A percentile compares a stretch with the other conserved stretches of the same genome.
Conservation (phyloP, 2,113 vertebrate genomes). For the Equus quagga region DNA sequence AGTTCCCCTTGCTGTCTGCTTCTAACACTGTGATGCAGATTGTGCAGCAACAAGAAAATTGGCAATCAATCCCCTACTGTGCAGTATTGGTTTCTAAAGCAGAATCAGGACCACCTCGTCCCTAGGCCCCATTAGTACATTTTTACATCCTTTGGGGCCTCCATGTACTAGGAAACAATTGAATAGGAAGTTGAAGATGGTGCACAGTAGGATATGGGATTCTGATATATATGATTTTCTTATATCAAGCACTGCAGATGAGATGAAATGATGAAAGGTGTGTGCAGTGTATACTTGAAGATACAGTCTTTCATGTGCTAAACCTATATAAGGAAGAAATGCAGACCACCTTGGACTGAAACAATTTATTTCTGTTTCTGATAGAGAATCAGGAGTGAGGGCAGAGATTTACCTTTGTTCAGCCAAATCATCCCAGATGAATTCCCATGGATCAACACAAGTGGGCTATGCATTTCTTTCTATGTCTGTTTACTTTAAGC, state of each 20-base stretch:
- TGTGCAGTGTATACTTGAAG: not conserved
- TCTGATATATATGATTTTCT: conserved; percentile 21
- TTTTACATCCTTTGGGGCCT: not conserved
- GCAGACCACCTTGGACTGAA: not conserved
- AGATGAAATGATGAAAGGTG: not conserved
- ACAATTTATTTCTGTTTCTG: conserved; percentile 17
- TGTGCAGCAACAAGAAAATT: conserved; percentile 42
- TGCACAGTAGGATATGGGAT: not conserved
- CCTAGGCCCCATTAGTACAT: not conserved
- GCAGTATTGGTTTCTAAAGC: conserved; percentile 1
- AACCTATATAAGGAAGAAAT: not conserved
- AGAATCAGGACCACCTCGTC: not conserved
- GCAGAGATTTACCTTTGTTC: not conserved
- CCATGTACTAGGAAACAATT: not conserved
- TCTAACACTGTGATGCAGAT: not conserved
- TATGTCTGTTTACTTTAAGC: not conserved
- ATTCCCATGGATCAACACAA: not conserved
- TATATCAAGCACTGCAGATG: not conserved
- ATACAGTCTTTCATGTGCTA: not conserved
- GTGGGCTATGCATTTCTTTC: not conserved
- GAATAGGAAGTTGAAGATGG: not conserved
- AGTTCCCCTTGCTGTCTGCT: not conserved
- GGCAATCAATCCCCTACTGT: conserved; percentile 26
- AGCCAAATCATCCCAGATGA: not conserved
- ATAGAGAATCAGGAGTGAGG: not conserved